These are phyloP conservation scores for Philantomba maxwellii DNA, from an alignment of 2,113 vertebrate genomes.

Conservation along the genomic window DNA sequence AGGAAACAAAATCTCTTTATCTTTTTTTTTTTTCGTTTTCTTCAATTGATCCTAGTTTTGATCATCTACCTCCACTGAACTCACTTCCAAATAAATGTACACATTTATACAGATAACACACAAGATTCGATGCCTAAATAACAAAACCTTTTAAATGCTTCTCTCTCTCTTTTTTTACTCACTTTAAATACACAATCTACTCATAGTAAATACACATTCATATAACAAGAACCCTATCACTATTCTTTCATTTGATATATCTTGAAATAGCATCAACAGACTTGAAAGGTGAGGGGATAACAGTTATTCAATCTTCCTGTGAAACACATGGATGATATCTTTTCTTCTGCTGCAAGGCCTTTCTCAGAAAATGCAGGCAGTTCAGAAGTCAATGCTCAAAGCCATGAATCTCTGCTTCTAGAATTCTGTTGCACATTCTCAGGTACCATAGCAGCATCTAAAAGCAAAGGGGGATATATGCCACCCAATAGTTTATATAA, in stretches of 20 bases:
- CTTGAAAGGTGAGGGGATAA: neutral
- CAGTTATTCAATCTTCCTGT: neutral
- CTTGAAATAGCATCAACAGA: conserved; percentile 23
- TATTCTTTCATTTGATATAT: neutral
- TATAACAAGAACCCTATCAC: conserved; percentile 29
- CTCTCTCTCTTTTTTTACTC: conserved; percentile 18
- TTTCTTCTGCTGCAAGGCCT: neutral
- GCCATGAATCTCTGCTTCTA: neutral
- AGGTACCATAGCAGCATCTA: conserved; percentile 29
- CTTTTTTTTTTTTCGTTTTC: neutral
- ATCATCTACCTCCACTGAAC: neutral
- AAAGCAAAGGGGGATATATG: neutral
- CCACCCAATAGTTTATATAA: neutral
- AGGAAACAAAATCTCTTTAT: conserved; percentile 24
- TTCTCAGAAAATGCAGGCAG: conserved; percentile 19
- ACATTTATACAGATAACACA: conserved; percentile 45
- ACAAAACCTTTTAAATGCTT: conserved; percentile 35
- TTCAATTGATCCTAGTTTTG: neutral
- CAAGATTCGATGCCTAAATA: conserved; percentile 27
- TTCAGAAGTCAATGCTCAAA: conserved; percentile 12
- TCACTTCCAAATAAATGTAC: neutral
- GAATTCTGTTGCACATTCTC: neutral
- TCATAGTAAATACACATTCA: conserved; percentile 44
- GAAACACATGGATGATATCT: neutral
- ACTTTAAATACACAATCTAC: conserved; percentile 50